Evolutionary conservation across 2,888 invertebrate genomes (phyloP).

Genomic region (Aelia acuminata): DNA sequence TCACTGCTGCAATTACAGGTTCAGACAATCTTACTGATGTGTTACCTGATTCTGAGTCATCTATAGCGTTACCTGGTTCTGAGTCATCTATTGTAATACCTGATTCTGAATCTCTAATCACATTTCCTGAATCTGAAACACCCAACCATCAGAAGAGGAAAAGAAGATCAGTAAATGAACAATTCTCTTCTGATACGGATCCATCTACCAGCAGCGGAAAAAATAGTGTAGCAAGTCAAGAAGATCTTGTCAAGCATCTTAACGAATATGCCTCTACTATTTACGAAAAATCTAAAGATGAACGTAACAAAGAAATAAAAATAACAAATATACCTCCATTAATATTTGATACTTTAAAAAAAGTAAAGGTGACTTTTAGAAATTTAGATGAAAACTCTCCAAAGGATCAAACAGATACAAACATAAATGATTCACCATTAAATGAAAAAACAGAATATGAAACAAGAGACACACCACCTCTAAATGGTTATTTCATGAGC

Average conservation of each 20-base stretch:
- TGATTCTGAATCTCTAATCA: background rate
- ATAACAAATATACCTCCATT: constrained; percentile 47
- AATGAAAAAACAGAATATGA: constrained; percentile 2
- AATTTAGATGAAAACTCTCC: constrained; percentile 3
- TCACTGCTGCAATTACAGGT: constrained; percentile 49
- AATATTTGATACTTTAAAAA: constrained; percentile 51
- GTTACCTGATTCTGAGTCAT: background rate
- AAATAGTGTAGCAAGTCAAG: background rate
- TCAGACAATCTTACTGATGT: background rate
- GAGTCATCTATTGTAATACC: background rate
- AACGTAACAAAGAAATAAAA: background rate
- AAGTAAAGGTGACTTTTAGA: constrained; percentile 54
- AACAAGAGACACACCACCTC: background rate
- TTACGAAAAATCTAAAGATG: constrained; percentile 40
- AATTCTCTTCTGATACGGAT: background rate
- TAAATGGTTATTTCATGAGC: background rate
- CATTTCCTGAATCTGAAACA: background rate
- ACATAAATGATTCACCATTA: background rate
- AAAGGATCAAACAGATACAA: background rate
- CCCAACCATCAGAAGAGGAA: constrained; percentile 16
- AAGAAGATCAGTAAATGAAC: constrained; percentile 57
- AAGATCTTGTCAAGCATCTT: constrained; percentile 52
- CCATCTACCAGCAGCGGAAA: background rate
- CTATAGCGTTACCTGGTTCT: background rate
- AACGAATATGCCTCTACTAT: constrained; percentile 15